phyloP scores from a whole-genome alignment of 2,797 vertebrate genomes.

The Oryzias dopingdopingensis region DNA sequence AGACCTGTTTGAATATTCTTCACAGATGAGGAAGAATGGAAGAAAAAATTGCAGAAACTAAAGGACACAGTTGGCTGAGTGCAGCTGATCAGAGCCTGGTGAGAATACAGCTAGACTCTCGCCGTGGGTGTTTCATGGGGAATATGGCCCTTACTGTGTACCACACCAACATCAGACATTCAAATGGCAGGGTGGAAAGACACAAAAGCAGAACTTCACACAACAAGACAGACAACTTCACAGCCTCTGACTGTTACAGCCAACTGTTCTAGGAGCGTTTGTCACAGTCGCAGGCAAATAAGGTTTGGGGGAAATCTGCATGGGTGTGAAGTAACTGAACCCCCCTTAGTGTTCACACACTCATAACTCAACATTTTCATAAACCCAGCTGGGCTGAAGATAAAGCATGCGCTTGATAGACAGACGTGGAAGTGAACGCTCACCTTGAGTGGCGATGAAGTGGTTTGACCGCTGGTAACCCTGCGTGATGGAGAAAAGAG shows the following conservation, averaged over 20 bases:
- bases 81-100: conserved; percentile 62
- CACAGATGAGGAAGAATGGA: conserved; percentile 40
- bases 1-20: conserved; percentile 13
- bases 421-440: conserved; percentile 35
- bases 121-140: conserved; percentile 24
- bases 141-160: conserved; percentile 38
- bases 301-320: conserved; percentile 35
- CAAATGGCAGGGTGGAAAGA: conserved; percentile 56
- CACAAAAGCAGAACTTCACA: conserved; percentile 41
- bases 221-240: conserved; percentile 14
- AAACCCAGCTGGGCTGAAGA: conserved; percentile 13
- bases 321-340: conserved; percentile 41
- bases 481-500: conserved; percentile 64
- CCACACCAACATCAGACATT: conserved; percentile 60
- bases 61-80: conserved; percentile 55
- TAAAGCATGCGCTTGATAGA: conserved; percentile 4
- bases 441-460: conserved; percentile 98
- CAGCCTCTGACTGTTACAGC: conserved; percentile 52
- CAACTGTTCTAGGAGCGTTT: conserved; percentile 27
- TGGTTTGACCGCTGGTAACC: conserved; percentile 95
- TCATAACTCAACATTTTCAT: conserved; percentile 56
- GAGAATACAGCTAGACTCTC: conserved; percentile 45
- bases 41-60: conserved; percentile 58
- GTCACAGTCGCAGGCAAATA: conserved; percentile 15
- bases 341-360: conserved; percentile 42